Percentiles rank a stretch among this genome's conserved stretches.
phyloP scores from a whole-genome alignment of 2,888 invertebrate species.

The Gasteruption jaculator region DNA sequence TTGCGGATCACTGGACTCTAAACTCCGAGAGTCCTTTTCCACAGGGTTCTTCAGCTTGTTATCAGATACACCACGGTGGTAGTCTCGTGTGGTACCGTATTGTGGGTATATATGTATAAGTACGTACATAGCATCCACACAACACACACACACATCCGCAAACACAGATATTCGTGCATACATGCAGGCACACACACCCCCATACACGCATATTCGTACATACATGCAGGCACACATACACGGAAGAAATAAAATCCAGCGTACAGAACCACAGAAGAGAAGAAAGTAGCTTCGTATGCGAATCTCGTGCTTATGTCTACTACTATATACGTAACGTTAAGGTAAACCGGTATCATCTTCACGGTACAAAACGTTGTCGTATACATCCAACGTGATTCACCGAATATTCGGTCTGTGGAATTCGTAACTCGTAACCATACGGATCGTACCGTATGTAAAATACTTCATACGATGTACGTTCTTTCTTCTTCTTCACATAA shows the following conservation, averaged over 20 bases:
- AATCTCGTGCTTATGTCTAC: constrained; percentile 33
- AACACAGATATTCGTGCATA: neutral
- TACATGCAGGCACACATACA: constrained; percentile 5
- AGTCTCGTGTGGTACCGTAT: constrained; percentile 31
- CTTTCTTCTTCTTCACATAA: too few species aligned
- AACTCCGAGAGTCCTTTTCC: constrained; percentile 24
- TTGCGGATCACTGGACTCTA: constrained; percentile 35
- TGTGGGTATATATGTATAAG: constrained; percentile 24
- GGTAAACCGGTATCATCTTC: constrained; percentile 34
- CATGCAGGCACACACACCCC: constrained; percentile 3
- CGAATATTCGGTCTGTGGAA: constrained; percentile 16
- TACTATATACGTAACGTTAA: constrained; percentile 32
- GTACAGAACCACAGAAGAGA: constrained; percentile 26
- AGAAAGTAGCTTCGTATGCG: constrained; percentile 33
- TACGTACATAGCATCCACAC: too few species aligned
- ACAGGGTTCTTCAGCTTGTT: constrained; percentile 24
- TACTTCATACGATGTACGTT: too few species aligned
- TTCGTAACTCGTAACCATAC: constrained; percentile 19
- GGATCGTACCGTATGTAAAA: too few species aligned
- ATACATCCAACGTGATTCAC: constrained; percentile 11
- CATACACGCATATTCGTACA: constrained; percentile 1
- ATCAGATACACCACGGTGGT: constrained; percentile 35
- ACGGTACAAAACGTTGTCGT: constrained; percentile 13
- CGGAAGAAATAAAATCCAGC: too few species aligned
- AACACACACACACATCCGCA: constrained; percentile 9